A percentile compares a stretch with the other conserved stretches of the same genome.
phyloP scores from a whole-genome alignment of 1,140 invertebrate species.

The Trichonephila clavata region DNA sequence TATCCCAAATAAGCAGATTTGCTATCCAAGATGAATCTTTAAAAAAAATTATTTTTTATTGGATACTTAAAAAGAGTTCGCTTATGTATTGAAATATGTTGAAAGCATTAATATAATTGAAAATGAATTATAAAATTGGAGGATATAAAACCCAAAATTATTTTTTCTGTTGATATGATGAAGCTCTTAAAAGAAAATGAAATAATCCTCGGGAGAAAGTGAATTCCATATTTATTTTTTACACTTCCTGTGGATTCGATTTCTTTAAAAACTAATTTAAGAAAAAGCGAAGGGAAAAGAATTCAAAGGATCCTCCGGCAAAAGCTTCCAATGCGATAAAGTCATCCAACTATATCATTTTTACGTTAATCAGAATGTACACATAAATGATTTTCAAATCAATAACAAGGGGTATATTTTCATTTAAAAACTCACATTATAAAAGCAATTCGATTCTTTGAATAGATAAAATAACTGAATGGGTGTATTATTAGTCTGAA shows the following conservation, averaged over 20 bases:
- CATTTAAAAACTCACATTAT: too few relatives aligned
- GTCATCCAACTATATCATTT: too few relatives aligned
- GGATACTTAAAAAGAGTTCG: neutral
- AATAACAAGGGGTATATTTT: too few relatives aligned
- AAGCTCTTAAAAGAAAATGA: neutral
- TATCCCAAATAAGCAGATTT: neutral
- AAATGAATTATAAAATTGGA: neutral
- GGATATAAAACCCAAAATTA: neutral
- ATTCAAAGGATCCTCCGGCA: too few relatives aligned
- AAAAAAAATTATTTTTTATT: neutral
- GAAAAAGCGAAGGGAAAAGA: too few relatives aligned
- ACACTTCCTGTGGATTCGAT: neutral
- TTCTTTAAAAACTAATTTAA: too few relatives aligned
- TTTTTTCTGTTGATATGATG: neutral
- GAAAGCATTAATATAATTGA: neutral
- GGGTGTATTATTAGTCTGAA: too few relatives aligned
- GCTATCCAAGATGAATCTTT: neutral
- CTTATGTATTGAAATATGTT: neutral
- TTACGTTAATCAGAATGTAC: too few relatives aligned
- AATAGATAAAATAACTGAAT: too few relatives aligned
- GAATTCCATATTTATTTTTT: neutral
- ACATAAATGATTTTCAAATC: too few relatives aligned
- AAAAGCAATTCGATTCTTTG: too few relatives aligned
- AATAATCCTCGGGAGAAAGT: neutral
- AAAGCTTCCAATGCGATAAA: too few relatives aligned